These are phyloP conservation scores for Melanostigma gelatinosum DNA, from an alignment of 2,113 vertebrate genomes.

Conservation along the genomic window DNA sequence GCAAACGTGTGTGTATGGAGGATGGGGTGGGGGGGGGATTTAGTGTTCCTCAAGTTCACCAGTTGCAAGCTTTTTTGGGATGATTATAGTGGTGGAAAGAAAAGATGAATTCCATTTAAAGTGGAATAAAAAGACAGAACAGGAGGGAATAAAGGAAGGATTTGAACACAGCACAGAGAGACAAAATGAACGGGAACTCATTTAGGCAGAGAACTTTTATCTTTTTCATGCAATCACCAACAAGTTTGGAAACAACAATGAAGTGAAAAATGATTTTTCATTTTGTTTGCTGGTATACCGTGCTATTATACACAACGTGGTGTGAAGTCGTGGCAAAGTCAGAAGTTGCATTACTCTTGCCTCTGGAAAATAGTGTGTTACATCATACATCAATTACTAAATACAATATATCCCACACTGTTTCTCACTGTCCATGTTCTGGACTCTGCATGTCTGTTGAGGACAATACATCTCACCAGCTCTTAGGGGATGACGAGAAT, in stretches of 20 bases:
- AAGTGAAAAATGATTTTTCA: constrained; percentile 8
- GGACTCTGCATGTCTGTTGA: constrained; percentile 15
- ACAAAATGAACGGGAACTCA: constrained; percentile 34
- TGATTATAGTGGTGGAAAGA: constrained; percentile 66
- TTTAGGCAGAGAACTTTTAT: constrained; percentile 37
- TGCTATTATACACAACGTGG: neutral
- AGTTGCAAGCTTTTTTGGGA: constrained; percentile 71
- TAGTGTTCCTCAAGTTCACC: constrained; percentile 69
- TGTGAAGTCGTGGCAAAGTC: neutral
- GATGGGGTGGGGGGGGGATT: constrained; percentile 29
- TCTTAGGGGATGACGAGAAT: constrained; percentile 37
- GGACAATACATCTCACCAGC: constrained; percentile 25
- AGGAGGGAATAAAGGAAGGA: constrained; percentile 37
- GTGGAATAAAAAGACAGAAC: constrained; percentile 55
- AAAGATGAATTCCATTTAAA: constrained; percentile 71
- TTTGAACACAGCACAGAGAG: constrained; percentile 39
- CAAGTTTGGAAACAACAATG: constrained; percentile 24
- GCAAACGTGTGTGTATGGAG: constrained; percentile 15
- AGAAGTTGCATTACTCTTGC: neutral
- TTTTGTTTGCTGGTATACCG: neutral
- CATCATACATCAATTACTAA: neutral
- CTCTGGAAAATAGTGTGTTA: neutral
- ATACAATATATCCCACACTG: neutral
- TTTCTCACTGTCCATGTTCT: constrained; percentile 6
- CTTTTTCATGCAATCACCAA: constrained; percentile 11